Percentiles rank a stretch among this genome's conserved stretches.
phyloP scores from a whole-genome alignment of 2,888 invertebrate genomes.

The Xanthia togata region DNA sequence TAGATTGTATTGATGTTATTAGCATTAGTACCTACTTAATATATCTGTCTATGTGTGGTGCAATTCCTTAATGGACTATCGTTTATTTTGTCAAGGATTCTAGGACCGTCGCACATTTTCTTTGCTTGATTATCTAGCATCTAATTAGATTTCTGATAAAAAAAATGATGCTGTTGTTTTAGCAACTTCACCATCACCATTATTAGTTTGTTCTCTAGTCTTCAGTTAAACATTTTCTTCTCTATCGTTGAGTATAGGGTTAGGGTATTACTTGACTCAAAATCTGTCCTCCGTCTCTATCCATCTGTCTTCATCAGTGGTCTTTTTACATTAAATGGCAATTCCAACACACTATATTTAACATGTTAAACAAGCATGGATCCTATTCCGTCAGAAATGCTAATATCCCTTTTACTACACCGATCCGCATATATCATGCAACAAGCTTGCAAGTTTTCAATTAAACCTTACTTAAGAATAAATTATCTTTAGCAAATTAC shows the following conservation, averaged over 20 bases:
- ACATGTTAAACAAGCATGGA: constrained; percentile 18
- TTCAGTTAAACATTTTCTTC: neutral
- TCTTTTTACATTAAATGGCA: neutral
- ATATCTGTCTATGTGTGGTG: constrained; percentile 18
- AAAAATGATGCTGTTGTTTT: neutral
- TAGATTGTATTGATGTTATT: constrained; percentile 51
- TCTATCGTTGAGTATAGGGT: neutral
- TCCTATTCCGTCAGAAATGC: constrained; percentile 31
- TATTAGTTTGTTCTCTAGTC: neutral
- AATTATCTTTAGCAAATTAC: constrained; percentile 56
- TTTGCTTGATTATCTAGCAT: neutral
- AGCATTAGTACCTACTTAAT: constrained; percentile 30
- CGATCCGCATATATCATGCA: constrained; percentile 16
- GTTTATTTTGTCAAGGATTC: constrained; percentile 27
- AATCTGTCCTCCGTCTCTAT: neutral
- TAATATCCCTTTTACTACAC: constrained; percentile 38
- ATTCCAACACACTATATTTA: constrained; percentile 5
- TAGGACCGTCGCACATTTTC: neutral
- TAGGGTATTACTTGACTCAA: neutral
- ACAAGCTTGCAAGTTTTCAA: constrained; percentile 38
- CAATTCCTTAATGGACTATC: constrained; percentile 18
- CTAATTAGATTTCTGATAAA: neutral
- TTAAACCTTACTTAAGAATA: constrained; percentile 61
- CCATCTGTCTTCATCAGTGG: neutral
- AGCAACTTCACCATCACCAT: neutral